Conservation (phyloP, 2,797 vertebrate genomes). For the Arremon aurantiirostris region DNA sequence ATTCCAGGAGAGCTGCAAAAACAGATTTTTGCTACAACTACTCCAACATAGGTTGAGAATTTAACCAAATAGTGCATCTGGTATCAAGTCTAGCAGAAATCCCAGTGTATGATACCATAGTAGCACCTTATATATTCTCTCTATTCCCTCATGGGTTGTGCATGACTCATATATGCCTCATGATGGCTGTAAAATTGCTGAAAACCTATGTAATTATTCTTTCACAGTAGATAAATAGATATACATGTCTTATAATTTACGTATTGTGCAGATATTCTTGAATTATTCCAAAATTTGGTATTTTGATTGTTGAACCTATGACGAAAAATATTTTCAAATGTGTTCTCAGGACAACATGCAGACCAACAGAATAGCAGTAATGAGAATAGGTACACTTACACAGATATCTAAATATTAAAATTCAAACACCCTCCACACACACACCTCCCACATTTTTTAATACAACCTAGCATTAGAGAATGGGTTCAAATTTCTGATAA, state of each 20-base stretch:
- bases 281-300: neutral
- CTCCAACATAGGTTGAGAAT: neutral
- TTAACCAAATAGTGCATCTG: neutral
- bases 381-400: neutral
- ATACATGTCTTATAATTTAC: neutral
- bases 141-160: neutral
- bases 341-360: neutral
- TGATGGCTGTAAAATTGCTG: neutral
- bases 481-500: neutral
- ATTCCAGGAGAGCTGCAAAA: neutral
- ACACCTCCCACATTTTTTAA: accelerated
- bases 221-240: neutral
- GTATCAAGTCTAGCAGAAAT: neutral
- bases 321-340: neutral
- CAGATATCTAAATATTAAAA: neutral
- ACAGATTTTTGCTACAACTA: neutral
- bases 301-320: neutral
- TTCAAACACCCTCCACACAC: neutral
- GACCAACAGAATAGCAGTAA: neutral
- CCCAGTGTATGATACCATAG: neutral
- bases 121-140: neutral
- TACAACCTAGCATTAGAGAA: neutral
- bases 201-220: neutral
- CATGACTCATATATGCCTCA: neutral
- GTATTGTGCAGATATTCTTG: neutral